phyloP scores from a whole-genome alignment of 2,113 vertebrate genomes.

The Perca flavescens region DNA sequence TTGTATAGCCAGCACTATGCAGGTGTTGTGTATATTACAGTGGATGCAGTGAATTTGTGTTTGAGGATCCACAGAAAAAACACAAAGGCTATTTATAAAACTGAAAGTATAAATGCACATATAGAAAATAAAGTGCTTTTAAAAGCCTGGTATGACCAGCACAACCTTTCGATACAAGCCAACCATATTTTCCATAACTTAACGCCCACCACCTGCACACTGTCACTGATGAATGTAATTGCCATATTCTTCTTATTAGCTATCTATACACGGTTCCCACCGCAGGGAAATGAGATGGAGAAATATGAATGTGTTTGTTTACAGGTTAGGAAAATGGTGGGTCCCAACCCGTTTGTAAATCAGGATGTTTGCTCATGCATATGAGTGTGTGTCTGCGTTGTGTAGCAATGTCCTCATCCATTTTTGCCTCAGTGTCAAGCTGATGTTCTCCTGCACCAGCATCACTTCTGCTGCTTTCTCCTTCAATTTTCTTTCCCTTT shows the following conservation, averaged over 20 bases:
- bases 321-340: conserved; percentile 66
- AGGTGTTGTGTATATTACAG: background rate
- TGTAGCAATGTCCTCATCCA: conserved; percentile 46
- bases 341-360: conserved; percentile 60
- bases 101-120: conserved; percentile 16
- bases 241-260: conserved; percentile 61
- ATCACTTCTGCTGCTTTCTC: conserved; percentile 18
- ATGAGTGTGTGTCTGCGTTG: conserved; percentile 28
- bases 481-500: conserved; percentile 30
- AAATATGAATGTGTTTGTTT: conserved; percentile 57
- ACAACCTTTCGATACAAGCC: conserved; percentile 22
- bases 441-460: conserved; percentile 42
- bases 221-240: conserved; percentile 56
- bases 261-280: conserved; percentile 49
- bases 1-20: conserved; percentile 39
- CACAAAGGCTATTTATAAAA: conserved; percentile 1
- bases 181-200: conserved; percentile 45
- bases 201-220: conserved; percentile 57
- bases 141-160: conserved; percentile 34
- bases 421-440: conserved; percentile 54
- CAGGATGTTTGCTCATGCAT: conserved; percentile 60
- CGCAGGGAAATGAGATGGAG: conserved; percentile 54
- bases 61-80: conserved; percentile 1
- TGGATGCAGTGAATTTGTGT: conserved; percentile 8
- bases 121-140: conserved; percentile 44